A percentile compares a stretch with the other conserved stretches of the same genome.
Conservation (phyloP, 2,888 invertebrate species). For the Teleiodes luculella region DNA sequence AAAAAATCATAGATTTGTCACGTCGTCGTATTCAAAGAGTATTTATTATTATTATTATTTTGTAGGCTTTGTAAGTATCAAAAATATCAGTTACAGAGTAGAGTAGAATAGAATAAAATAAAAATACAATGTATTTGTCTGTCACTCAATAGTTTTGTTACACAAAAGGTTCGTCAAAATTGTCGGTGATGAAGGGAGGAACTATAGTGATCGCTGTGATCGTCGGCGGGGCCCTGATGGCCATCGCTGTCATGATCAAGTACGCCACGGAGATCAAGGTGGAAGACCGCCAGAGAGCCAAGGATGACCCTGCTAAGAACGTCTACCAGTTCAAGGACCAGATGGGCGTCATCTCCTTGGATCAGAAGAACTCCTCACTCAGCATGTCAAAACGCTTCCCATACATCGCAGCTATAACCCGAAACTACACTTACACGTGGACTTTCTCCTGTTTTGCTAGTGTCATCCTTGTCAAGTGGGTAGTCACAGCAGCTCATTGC, state of each 20-base stretch:
- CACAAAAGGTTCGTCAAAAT: too few species aligned
- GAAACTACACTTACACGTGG: conserved; percentile 46
- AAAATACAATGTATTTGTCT: too few species aligned
- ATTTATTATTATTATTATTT: too few species aligned
- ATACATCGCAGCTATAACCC: conserved; percentile 56
- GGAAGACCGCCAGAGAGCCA: conserved; percentile 44
- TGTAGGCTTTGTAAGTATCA: too few species aligned
- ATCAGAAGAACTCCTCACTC: conserved; percentile 40
- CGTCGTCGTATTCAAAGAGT: too few species aligned
- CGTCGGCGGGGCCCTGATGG: not conserved
- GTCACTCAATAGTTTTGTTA: too few species aligned
- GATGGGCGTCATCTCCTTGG: conserved; percentile 49
- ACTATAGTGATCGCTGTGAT: not conserved
- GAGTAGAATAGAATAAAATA: too few species aligned
- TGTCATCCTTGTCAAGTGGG: conserved; percentile 55
- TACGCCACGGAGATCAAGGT: conserved; percentile 62
- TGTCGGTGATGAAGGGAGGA: not conserved
- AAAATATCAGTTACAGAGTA: too few species aligned
- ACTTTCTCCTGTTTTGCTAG: conserved; percentile 61
- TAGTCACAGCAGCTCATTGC: conserved; percentile 63
- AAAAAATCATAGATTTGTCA: too few species aligned
- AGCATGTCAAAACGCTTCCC: conserved; percentile 44
- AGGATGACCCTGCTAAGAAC: conserved; percentile 31
- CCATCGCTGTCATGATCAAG: conserved; percentile 57
- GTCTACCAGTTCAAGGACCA: conserved; percentile 34